These are phyloP conservation scores for Agonum fuliginosum DNA, from an alignment of 2,888 invertebrate genomes.

Conservation along the genomic window DNA sequence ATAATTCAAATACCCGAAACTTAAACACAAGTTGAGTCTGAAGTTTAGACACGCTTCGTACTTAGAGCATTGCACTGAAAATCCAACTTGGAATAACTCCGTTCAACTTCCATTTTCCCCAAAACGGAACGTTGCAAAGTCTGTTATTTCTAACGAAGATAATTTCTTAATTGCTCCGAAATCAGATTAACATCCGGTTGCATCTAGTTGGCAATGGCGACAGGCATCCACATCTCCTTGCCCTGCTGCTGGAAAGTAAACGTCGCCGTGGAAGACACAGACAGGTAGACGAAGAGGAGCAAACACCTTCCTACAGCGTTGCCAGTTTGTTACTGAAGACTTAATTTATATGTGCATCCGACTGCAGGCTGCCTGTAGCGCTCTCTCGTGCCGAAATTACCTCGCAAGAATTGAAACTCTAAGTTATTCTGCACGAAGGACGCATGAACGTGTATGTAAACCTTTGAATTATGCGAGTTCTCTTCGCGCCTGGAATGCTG, in stretches of 20 bases:
- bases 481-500: slow-evolving; percentile 20
- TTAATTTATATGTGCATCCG: slow-evolving; percentile 52
- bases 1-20: slow-evolving; percentile 13
- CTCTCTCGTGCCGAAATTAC: slow-evolving; percentile 20
- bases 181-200: slow-evolving; percentile 49
- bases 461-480: slow-evolving; percentile 24
- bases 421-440: slow-evolving; percentile 36
- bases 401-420: slow-evolving; percentile 43
- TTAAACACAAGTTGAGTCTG: slow-evolving; percentile 10
- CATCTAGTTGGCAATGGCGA: slow-evolving; percentile 37
- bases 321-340: slow-evolving; percentile 39
- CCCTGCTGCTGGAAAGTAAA: neutral
- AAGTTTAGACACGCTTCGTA: neutral
- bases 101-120: slow-evolving; percentile 23
- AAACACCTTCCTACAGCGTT: neutral
- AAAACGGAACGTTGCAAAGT: slow-evolving; percentile 38
- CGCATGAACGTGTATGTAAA: slow-evolving; percentile 39
- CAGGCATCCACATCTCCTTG: neutral
- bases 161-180: slow-evolving; percentile 56
- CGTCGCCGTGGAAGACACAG: slow-evolving; percentile 1
- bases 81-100: neutral
- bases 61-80: neutral
- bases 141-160: slow-evolving; percentile 58
- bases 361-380: slow-evolving; percentile 1
- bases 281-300: slow-evolving; percentile 6